Base-by-base conservation (phyloP, 2,113 vertebrate species). In the Tetrax tetrax region DNA sequence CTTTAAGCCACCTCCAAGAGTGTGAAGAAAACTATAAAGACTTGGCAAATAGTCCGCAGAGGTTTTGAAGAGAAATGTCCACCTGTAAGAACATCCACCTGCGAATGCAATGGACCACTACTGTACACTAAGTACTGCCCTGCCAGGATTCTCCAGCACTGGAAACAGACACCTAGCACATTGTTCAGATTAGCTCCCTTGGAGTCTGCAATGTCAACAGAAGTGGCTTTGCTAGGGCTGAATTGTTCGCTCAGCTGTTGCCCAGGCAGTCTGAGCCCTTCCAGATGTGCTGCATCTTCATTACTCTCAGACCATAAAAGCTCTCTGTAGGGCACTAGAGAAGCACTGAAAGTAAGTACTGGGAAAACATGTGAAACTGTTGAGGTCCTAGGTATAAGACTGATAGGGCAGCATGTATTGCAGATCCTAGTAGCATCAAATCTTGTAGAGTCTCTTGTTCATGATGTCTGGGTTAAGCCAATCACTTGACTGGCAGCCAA, bases 221-320 rank as follows among this genome's bases (percentile, higher is more conserved):
- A 41, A 79, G 10, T 14, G 41, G 24, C 38, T 64, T 60, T 79
- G 38, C 56, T 48, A 75, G 35, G 50, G 21, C 28, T 51, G 48
- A 47, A n/a, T 43, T 59, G 12, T 59, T 90, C 0, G 0, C 38
- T 74, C 0, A 1, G 37, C 50, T 37, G 21, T 31, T 65, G 50
- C 35, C 21, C 35, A 60, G 33, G 28, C 38, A 22, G 27, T 8
- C 18, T 60, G 21, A 87, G 35, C 29, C 43, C 43, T 69, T 74
- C 41, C 72, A 69, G 48, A 13, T 2, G 2, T 51, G 50, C 48
- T 69, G 13, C 14, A 12, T 69, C 61, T 66, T 37, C 31, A 66
- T 25, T 78, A 19, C 27, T 76, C 53, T 72, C 7, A 37, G 20
- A 48, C 23, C 18, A 64, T 21, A 75, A 96, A n/a, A 3, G 4